phyloP scores from a whole-genome alignment of 2,113 vertebrate genomes.

The Microcebus tavaratra region DNA sequence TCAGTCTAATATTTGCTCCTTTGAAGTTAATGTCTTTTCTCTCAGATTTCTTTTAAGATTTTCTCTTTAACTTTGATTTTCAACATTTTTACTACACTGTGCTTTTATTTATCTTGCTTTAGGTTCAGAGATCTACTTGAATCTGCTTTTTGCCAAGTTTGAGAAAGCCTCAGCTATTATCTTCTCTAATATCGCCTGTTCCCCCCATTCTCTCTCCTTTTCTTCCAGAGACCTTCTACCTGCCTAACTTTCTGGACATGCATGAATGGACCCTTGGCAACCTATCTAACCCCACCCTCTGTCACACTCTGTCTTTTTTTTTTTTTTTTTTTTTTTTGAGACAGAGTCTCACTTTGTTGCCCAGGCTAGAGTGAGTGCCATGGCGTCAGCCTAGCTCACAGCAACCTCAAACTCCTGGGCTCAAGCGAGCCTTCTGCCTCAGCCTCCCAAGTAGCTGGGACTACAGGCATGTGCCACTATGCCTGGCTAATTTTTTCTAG shows the following conservation, averaged over 20 bases:
- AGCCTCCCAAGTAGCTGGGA: too few species aligned
- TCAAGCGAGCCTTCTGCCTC: too few species aligned
- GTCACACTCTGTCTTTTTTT: not conserved
- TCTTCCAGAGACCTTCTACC: not conserved
- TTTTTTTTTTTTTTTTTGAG: too few species aligned
- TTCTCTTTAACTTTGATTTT: not conserved
- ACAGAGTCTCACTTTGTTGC: too few species aligned
- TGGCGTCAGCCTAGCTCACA: too few species aligned
- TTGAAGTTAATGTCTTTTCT: not conserved
- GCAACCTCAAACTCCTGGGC: too few species aligned
- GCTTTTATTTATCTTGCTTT: not conserved
- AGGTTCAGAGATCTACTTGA: not conserved
- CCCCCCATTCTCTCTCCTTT: not conserved
- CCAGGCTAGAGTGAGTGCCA: too few species aligned
- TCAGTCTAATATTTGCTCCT: not conserved
- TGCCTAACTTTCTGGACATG: not conserved
- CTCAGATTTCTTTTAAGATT: not conserved
- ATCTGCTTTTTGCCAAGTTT: not conserved
- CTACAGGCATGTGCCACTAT: too few species aligned
- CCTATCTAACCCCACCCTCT: not conserved
- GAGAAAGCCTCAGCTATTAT: not conserved
- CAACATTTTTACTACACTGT: not conserved
- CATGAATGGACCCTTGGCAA: not conserved
- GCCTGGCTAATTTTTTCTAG: too few species aligned
- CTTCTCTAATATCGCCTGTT: not conserved